phyloP scores from a whole-genome alignment of 2,888 invertebrate species.

The Balanococcus diminutus region DNA sequence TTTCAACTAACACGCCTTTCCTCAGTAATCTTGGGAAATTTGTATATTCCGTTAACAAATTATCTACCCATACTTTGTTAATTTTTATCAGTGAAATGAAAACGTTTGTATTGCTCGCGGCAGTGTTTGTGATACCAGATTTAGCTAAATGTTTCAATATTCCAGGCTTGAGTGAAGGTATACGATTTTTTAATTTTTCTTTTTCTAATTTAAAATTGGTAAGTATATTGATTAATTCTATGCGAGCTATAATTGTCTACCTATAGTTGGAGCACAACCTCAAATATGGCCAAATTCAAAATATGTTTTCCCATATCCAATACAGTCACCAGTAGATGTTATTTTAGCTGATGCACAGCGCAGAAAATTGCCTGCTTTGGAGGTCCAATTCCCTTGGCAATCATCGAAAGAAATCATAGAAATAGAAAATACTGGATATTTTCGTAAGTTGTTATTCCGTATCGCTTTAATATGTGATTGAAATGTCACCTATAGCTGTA shows the following conservation, averaged over 20 bases:
- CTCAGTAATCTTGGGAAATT: conserved; percentile 2
- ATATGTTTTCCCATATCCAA: background rate
- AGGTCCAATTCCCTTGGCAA: conserved; percentile 4
- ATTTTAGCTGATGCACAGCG: conserved; percentile 70
- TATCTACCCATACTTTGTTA: background rate
- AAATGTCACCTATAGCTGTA: background rate
- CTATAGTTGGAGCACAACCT: background rate
- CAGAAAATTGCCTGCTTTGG: conserved; percentile 59
- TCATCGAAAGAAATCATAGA: background rate
- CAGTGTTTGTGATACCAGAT: background rate
- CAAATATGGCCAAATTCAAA: conserved; percentile 15
- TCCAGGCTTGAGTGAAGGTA: background rate
- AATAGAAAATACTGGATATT: conserved; percentile 50
- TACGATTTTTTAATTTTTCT: background rate
- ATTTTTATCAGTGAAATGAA: background rate
- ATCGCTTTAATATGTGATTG: background rate
- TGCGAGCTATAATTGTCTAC: no score
- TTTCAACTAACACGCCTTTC: background rate
- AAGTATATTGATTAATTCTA: background rate
- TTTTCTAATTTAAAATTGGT: background rate
- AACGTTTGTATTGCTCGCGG: background rate
- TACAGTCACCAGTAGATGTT: conserved; percentile 66
- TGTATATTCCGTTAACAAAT: background rate
- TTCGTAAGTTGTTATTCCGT: conserved; percentile 21
- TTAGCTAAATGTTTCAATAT: background rate